phyloP scores from a whole-genome alignment of 2,113 vertebrate species.

The Piprites chloris region DNA sequence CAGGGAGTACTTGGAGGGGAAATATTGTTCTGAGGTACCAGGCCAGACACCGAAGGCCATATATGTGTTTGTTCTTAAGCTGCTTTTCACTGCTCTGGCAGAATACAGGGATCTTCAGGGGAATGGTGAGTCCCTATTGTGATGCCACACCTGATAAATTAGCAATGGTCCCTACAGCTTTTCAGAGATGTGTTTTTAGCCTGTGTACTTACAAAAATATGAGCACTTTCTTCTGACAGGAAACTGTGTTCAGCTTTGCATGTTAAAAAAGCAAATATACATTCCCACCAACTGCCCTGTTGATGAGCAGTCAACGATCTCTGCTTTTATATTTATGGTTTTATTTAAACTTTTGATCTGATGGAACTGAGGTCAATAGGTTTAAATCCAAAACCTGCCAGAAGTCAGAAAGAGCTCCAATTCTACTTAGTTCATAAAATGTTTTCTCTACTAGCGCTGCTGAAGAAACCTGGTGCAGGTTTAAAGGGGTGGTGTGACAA shows the following conservation, averaged over 20 bases:
- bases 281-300: background rate
- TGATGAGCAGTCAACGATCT: background rate
- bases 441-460: background rate
- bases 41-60: background rate
- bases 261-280: background rate
- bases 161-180: background rate
- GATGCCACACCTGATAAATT: background rate
- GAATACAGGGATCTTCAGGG: background rate
- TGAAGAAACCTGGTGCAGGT: background rate
- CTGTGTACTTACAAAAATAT: background rate
- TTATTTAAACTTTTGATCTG: background rate
- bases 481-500: background rate
- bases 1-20: background rate
- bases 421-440: background rate
- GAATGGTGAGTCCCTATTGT: background rate
- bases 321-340: background rate
- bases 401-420: background rate
- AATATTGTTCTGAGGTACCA: background rate
- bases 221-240: background rate
- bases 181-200: background rate
- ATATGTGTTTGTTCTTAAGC: background rate
- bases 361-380: fast-evolving
- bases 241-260: background rate
- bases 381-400: background rate
- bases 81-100: background rate